Conservation (phyloP, 1,140 invertebrate species). For the Adoxophyes honmai region DNA sequence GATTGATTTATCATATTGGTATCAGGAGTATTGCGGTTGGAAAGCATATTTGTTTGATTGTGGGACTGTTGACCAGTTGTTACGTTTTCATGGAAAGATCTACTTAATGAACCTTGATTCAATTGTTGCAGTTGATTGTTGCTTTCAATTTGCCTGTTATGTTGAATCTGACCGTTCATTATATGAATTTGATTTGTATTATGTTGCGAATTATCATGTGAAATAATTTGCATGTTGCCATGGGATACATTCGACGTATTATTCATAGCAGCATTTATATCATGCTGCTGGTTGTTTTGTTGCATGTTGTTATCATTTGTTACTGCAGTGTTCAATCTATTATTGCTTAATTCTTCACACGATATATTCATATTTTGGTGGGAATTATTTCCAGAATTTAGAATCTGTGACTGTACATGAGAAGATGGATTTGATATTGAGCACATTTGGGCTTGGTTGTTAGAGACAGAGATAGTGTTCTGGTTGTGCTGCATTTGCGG, state of each 20-base stretch:
- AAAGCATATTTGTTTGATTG: slow-evolving; percentile 53
- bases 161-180: slow-evolving; percentile 69
- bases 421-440: slow-evolving; percentile 47
- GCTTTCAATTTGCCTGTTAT: slow-evolving; percentile 53
- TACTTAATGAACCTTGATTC: slow-evolving; percentile 45
- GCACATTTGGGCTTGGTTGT: slow-evolving; percentile 64
- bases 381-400: slow-evolving; percentile 58
- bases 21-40: slow-evolving; percentile 57
- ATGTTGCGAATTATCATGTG: slow-evolving; percentile 53
- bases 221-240: slow-evolving; percentile 62
- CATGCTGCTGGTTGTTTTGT: slow-evolving; percentile 51
- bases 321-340: slow-evolving; percentile 45
- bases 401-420: slow-evolving; percentile 57
- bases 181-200: slow-evolving; percentile 66
- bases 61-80: slow-evolving; percentile 47
- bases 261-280: slow-evolving; percentile 45
- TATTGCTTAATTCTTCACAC: slow-evolving; percentile 62
- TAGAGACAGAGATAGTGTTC: slow-evolving; percentile 53
- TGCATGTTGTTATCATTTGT: slow-evolving; percentile 44
- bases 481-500: slow-evolving; percentile 57
- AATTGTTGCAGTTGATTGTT: slow-evolving; percentile 55
- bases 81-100: slow-evolving; percentile 65
- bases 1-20: slow-evolving; percentile 56
- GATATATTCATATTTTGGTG: slow-evolving; percentile 63
- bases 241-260: slow-evolving; percentile 48